Evolutionary conservation across 2,888 invertebrate species (phyloP).

Genomic region (Acleris cristana): DNA sequence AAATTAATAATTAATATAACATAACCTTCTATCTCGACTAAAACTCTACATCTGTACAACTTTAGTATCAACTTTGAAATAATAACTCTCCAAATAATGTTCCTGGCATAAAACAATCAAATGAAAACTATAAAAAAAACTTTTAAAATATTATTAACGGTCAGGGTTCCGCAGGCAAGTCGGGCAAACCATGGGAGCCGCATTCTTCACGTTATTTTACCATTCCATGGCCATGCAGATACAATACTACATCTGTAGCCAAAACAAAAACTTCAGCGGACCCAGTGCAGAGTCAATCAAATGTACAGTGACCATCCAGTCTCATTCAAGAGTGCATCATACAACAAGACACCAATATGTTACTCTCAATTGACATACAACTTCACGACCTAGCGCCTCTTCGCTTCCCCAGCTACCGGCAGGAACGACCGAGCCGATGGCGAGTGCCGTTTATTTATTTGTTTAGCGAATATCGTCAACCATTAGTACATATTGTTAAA

Average conservation of each 20-base stretch:
- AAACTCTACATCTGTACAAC: slow-evolving; percentile 12
- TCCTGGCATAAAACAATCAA: slow-evolving; percentile 39
- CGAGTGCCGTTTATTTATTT: slow-evolving; percentile 36
- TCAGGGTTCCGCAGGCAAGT: slow-evolving; percentile 58
- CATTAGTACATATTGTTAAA: slow-evolving; percentile 76
- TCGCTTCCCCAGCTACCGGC: slow-evolving; percentile 19
- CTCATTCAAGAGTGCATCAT: slow-evolving; percentile 52
- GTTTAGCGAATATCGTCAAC: slow-evolving; percentile 60
- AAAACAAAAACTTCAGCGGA: slow-evolving; percentile 63
- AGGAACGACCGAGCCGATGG: slow-evolving; percentile 16
- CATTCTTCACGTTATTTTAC: slow-evolving; percentile 51
- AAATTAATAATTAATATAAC: slow-evolving; percentile 20
- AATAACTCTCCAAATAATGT: slow-evolving; percentile 31
- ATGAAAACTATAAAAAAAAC: slow-evolving; percentile 39
- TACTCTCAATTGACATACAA: slow-evolving; percentile 61
- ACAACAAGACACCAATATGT: slow-evolving; percentile 57
- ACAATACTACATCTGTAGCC: slow-evolving; percentile 69
- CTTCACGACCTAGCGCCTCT: slow-evolving; percentile 23
- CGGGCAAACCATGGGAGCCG: slow-evolving; percentile 53
- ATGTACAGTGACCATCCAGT: slow-evolving; percentile 71
- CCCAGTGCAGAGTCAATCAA: slow-evolving; percentile 68
- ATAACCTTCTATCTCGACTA: slow-evolving; percentile 28
- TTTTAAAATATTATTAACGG: slow-evolving; percentile 42
- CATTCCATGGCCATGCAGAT: slow-evolving; percentile 80
- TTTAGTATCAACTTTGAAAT: slow-evolving; percentile 37